Evolutionary conservation across 2,888 invertebrate species (phyloP).

Genomic region (Heliconius hortense): DNA sequence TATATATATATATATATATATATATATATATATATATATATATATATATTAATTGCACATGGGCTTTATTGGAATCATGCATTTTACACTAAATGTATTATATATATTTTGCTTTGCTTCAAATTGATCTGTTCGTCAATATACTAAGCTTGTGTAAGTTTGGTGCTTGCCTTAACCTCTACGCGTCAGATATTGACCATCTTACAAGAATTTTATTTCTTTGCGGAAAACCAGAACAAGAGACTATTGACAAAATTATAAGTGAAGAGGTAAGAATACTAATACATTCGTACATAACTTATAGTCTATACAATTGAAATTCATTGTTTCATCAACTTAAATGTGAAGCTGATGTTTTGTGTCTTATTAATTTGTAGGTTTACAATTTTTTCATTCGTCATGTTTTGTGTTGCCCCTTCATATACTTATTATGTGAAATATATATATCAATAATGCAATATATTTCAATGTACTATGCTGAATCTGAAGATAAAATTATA

Average conservation of each 20-base stretch:
- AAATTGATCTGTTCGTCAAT: conserved; percentile 50
- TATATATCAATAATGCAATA: neutral
- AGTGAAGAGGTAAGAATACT: conserved; percentile 89
- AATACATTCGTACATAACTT: conserved; percentile 37
- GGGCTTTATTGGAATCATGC: conserved; percentile 27
- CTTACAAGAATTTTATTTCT: conserved; percentile 93
- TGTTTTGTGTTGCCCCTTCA: neutral
- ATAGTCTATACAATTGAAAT: conserved; percentile 2
- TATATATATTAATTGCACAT: conserved; percentile 41
- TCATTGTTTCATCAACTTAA: neutral
- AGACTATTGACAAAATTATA: conserved; percentile 92
- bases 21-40: no score
- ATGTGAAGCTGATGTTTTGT: neutral
- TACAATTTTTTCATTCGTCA: neutral
- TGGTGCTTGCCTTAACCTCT: conserved; percentile 80
- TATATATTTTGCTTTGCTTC: conserved; percentile 36
- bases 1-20: no score
- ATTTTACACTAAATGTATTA: conserved; percentile 26
- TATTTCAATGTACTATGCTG: neutral
- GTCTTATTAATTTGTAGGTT: neutral
- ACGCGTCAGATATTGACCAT: conserved; percentile 92
- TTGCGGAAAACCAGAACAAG: conserved; percentile 92
- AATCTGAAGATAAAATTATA: neutral
- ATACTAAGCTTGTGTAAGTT: conserved; percentile 67
- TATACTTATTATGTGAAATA: neutral